Percentiles rank a stretch among this genome's conserved stretches.
Conservation (phyloP, 2,888 invertebrate species). For the Leucophora obtusa region DNA sequence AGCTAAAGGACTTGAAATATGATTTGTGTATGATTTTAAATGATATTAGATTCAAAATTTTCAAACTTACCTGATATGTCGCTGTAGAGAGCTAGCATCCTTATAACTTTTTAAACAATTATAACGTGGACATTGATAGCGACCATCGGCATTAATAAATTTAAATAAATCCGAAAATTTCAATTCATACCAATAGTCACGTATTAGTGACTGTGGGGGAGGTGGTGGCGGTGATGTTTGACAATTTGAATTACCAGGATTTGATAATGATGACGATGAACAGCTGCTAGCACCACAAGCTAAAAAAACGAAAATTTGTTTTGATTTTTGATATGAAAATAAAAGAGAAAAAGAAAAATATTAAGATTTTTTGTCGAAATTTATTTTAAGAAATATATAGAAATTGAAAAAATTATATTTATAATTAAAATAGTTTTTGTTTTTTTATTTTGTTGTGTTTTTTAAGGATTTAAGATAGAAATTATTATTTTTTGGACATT, state of each 20-base stretch:
- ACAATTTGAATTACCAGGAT: conserved; percentile 61
- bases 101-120: conserved; percentile 79
- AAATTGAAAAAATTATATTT: background rate
- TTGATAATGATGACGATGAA: conserved; percentile 68
- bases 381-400: conserved; percentile 35
- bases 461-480: conserved; percentile 1
- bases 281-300: conserved; percentile 70
- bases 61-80: conserved; percentile 79
- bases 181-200: conserved; percentile 79
- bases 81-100: conserved; percentile 79
- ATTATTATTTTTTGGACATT: background rate
- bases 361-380: conserved; percentile 21
- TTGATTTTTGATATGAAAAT: background rate
- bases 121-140: conserved; percentile 78
- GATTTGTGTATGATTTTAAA: no score
- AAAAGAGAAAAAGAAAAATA: conserved; percentile 37
- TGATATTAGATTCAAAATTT: background rate
- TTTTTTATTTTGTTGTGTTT: conserved; percentile 64
- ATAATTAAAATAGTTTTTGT: conserved; percentile 53
- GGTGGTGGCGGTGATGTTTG: conserved; percentile 73
- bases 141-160: conserved; percentile 78
- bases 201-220: conserved; percentile 74
- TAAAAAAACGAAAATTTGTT: conserved; percentile 44
- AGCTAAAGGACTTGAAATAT: no score
- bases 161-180: conserved; percentile 79